phyloP scores from a whole-genome alignment of 2,797 vertebrate genomes.

The Onychomys arenicola region DNA sequence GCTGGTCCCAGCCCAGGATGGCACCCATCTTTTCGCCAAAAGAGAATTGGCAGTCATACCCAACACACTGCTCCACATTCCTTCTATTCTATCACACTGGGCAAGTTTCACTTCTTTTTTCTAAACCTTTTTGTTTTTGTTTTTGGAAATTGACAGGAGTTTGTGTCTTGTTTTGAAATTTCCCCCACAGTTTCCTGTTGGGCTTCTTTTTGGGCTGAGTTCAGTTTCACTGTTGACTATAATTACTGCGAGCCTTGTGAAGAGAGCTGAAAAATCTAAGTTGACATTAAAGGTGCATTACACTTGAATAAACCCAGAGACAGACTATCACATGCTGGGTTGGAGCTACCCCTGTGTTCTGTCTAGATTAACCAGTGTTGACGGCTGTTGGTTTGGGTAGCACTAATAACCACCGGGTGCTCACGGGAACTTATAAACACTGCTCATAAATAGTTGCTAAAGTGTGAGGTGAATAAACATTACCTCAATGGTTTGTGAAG shows the following conservation, averaged over 20 bases:
- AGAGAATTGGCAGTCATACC: not conserved
- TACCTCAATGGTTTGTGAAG: conserved; percentile 60
- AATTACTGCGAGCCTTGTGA: conserved; percentile 67
- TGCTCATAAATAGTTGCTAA: conserved; percentile 61
- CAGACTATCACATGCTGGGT: not conserved
- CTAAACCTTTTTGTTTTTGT: not conserved
- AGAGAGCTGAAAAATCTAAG: conserved; percentile 68
- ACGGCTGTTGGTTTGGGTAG: conserved; percentile 44
- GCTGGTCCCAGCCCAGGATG: not conserved
- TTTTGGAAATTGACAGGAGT: conserved; percentile 61
- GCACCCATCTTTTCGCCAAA: not conserved
- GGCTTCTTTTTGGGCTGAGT: conserved; percentile 55
- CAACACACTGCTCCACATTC: too few species aligned
- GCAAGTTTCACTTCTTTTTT: conserved; percentile 7
- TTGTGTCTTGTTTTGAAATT: conserved; percentile 76
- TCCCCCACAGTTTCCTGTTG: conserved; percentile 77
- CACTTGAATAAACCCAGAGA: conserved; percentile 69
- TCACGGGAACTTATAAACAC: conserved; percentile 73
- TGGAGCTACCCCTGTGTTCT: conserved; percentile 61
- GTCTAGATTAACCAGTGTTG: conserved; percentile 67
- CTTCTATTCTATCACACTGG: not conserved
- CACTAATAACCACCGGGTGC: conserved; percentile 30
- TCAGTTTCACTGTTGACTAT: conserved; percentile 61
- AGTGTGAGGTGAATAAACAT: conserved; percentile 74
- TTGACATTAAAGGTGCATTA: conserved; percentile 65